Evolutionary conservation across 2,888 invertebrate genomes (phyloP), one percentile per base, ranked within the genome.

Genomic region (Agrochola circellaris): DNA sequence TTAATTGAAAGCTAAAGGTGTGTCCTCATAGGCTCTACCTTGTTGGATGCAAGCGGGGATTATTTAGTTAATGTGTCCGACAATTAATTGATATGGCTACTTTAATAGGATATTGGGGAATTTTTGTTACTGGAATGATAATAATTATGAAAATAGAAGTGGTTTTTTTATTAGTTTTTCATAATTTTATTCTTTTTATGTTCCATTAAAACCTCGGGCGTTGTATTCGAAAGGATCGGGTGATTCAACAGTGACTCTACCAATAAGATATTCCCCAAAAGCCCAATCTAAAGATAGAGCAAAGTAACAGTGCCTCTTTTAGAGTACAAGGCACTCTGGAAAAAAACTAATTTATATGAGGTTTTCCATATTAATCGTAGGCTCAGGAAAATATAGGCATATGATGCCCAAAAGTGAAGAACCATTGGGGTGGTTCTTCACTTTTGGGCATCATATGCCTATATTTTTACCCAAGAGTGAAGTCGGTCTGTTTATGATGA

Each of bases 1-100:
- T 85, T 73, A 73, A 85, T 86, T 83, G 82, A 88, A 87, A 88
- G 84, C 79, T 73, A 70, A 62, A 86, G 85, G 87, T 79, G 87
- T 81, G 84, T 73, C 84, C 54, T 60, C 72, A 51, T 4, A 23
- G 61, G 26, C 17, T 4, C 34, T 30, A 15, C 62, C 51, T 48
- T 17, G 69, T 42, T 42, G 65, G 60, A 69, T 69, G 73, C 51
- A 81, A 73, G 65, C 68, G 62, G 62, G 78, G 51, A 62, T 54
- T 67, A 71, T 67, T 64, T 23, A 42, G 64, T 65, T 69, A 86
- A 83, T 75, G 77, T 69, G 71, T 78, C 34, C 4, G 45, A 54
- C 58, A 34, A 75, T 76, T 84, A 85, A 87, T 86, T 86, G 77
- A 72, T 86, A 73, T 75, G 30, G 67, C 64, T 9, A 67, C 38